Evolutionary conservation across 2,888 invertebrate genomes (phyloP), one percentile per base, ranked within the genome.

Genomic region (Tetranychus piercei): DNA sequence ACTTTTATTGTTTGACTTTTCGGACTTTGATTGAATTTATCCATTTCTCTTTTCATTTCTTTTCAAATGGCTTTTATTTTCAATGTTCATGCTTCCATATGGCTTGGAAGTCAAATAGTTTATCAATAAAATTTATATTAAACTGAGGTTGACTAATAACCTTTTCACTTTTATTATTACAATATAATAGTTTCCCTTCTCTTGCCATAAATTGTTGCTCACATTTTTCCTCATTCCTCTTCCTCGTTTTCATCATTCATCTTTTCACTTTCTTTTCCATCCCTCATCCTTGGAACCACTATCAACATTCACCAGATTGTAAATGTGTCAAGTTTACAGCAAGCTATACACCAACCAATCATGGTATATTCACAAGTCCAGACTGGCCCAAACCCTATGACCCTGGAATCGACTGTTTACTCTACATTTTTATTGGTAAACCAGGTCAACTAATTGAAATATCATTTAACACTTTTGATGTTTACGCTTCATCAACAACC

Each of bases 361-460:
- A 87, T 78, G 92, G 91, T 78, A 87, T 87, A 72, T 92, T 92
- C 85, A 89, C 87, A 81, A 90, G 90, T 79, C 92, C 92, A 22
- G 89, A 91, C 84, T 91, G 88, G 83, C 91, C 91, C 5, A 86
- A 87, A 77, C 86, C 88, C 75, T 91, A 91, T 83, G 88, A 88
- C 8, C 82, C 87, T 76, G 87, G 87, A 80, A 86, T 90, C 81
- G 88, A 89, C 84, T 92, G 92, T 82, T 86, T 92, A 74, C 87
- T 92, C 74, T 92, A 90, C 85, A 90, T 90, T 64, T 92, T 92
- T 84, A 85, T 88, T 79, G 91, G 89, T 1, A 88, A 87, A 77
- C 85, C 87, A 22, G 88, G 89, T 81, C 89, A 91, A 84, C 89
- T 92, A 80, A 88, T 92, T 78, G 89, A 91, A 83, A 85, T 92